phyloP scores from a whole-genome alignment of 2,113 vertebrate species.

The Cephalopholis sonnerati region DNA sequence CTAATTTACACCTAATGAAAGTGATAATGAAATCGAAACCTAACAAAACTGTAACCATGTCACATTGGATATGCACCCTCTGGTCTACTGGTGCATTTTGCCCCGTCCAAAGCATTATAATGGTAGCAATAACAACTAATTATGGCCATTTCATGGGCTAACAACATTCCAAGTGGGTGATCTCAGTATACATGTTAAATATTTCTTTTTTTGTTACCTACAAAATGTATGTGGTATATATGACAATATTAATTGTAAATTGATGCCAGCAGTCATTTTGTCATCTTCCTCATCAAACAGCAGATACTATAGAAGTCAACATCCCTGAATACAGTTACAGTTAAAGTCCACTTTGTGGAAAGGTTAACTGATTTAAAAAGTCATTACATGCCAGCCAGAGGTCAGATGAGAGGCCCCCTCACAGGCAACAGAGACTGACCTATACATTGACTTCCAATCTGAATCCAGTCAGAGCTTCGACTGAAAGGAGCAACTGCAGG shows the following conservation, averaged over 20 bases:
- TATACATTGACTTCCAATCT: conserved; percentile 41
- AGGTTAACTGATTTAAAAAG: conserved; percentile 33
- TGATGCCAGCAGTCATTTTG: not conserved
- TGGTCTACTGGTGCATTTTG: too few species aligned
- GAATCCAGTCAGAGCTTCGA: conserved; percentile 14
- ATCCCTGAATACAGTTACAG: not conserved
- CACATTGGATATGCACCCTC: too few species aligned
- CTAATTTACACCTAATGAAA: too few species aligned
- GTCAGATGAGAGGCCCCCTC: not conserved
- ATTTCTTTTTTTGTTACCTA: not conserved
- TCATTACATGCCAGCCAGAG: not conserved
- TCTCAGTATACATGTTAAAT: too few species aligned
- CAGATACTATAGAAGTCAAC: not conserved
- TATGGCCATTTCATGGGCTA: too few species aligned
- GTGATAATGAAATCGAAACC: too few species aligned
- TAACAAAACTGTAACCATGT: too few species aligned
- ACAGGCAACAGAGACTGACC: not conserved
- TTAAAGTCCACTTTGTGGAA: not conserved
- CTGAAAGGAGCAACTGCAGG: not conserved
- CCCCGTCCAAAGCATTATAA: too few species aligned
- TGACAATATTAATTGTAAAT: not conserved
- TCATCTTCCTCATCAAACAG: not conserved
- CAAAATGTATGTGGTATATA: not conserved
- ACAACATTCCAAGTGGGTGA: too few species aligned
- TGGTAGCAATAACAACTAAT: too few species aligned